phyloP scores from a whole-genome alignment of 1,140 invertebrate species.

The Bombus affinis region DNA sequence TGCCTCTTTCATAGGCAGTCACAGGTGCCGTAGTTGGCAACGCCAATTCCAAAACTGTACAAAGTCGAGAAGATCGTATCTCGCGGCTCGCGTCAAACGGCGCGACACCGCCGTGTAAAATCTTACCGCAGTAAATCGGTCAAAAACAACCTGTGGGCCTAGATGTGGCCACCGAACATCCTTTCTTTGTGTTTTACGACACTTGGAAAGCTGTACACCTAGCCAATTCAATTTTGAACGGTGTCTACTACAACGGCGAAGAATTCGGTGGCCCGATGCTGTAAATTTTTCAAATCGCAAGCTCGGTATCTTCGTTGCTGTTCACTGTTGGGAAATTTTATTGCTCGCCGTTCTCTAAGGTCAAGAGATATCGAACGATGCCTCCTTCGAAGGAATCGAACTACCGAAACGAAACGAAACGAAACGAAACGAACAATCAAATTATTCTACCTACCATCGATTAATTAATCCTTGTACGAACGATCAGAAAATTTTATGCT shows the following conservation, averaged over 20 bases:
- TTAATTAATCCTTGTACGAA: too few relatives aligned
- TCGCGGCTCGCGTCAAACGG: constrained; percentile 1
- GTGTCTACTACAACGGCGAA: not conserved
- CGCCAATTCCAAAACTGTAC: not conserved
- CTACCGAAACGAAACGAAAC: too few relatives aligned
- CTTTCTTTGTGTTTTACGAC: constrained; percentile 44
- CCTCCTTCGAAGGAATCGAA: not conserved
- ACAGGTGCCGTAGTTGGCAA: too few relatives aligned
- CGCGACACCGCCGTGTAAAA: constrained; percentile 32
- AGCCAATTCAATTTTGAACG: constrained; percentile 60
- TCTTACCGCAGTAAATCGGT: constrained; percentile 34
- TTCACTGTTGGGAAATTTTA: not conserved
- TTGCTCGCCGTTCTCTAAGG: not conserved
- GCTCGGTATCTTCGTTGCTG: too few relatives aligned
- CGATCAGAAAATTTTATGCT: too few relatives aligned
- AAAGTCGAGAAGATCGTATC: not conserved
- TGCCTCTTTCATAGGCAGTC: too few relatives aligned
- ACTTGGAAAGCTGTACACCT: constrained; percentile 59
- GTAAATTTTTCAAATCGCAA: constrained; percentile 65
- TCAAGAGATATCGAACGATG: not conserved
- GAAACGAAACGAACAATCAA: too few relatives aligned
- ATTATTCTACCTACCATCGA: too few relatives aligned
- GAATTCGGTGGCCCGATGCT: constrained; percentile 14
- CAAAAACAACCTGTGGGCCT: constrained; percentile 42
- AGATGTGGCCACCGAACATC: constrained; percentile 50